Conservation (phyloP, 2,113 vertebrate genomes). For the Zapornia atra region DNA sequence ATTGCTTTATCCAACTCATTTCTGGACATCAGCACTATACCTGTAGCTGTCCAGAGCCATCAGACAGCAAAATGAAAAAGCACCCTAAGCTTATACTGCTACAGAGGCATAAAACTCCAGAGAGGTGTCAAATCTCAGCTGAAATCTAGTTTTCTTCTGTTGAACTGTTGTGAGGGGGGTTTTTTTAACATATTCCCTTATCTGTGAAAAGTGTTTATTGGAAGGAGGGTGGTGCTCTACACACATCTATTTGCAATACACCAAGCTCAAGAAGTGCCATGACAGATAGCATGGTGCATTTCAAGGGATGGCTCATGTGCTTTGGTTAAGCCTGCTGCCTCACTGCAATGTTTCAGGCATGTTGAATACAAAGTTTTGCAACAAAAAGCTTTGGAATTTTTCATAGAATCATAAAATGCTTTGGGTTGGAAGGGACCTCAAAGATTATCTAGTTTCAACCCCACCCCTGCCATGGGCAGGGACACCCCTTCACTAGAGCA, state of each 20-base stretch:
- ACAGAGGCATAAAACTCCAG: neutral
- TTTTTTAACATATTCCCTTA: neutral
- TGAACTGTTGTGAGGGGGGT: neutral
- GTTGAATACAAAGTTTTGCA: neutral
- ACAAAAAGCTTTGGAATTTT: neutral
- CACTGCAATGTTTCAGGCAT: neutral
- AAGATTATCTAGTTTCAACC: no score
- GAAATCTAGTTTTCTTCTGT: neutral
- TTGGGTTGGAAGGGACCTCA: no score
- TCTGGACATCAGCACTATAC: neutral
- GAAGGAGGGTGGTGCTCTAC: neutral
- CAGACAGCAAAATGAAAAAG: neutral
- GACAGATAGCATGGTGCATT: accelerated
- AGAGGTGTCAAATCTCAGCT: neutral
- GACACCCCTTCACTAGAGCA: no score
- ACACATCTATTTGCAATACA: neutral
- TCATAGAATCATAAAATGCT: no score
- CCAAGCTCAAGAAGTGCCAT: neutral
- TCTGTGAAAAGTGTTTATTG: neutral
- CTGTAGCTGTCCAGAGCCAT: neutral
- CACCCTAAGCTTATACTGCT: neutral
- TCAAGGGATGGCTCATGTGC: neutral
- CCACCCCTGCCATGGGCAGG: no score
- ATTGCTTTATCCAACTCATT: neutral
- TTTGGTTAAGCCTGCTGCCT: neutral